Conservation (phyloP, 2,113 vertebrate species). For the Benitochromis conjunctus region DNA sequence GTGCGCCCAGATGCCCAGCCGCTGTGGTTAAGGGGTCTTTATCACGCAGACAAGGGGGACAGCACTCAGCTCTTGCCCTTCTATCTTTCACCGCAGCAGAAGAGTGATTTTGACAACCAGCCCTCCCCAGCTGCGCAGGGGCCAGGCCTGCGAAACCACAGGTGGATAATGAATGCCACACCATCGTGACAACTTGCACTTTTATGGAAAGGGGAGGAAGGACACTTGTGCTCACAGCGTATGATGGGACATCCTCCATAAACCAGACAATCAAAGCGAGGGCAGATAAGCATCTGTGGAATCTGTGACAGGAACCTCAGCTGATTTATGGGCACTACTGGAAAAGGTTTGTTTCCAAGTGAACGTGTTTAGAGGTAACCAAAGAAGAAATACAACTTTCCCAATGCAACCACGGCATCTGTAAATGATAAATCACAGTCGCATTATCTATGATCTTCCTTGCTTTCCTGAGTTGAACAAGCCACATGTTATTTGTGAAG, state of each 20-base stretch:
- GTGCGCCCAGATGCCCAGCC: slow-evolving; percentile 49
- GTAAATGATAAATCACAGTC: slow-evolving; percentile 14
- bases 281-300: slow-evolving; percentile 39
- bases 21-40: slow-evolving; percentile 30
- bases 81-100: slow-evolving; percentile 8
- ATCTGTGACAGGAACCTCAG: slow-evolving; percentile 13
- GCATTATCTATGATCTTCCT: slow-evolving; percentile 2
- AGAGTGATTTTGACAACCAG: slow-evolving; percentile 38
- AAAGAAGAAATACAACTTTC: slow-evolving; percentile 9
- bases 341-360: slow-evolving; percentile 31
- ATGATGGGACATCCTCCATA: slow-evolving; percentile 48
- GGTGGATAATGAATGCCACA: slow-evolving; percentile 58
- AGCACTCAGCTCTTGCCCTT: slow-evolving; percentile 19
- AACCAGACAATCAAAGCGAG: slow-evolving; percentile 60
- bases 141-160: slow-evolving; percentile 38
- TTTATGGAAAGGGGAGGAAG: slow-evolving; percentile 57
- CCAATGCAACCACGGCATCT: slow-evolving; percentile 41
- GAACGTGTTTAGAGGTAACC: neutral
- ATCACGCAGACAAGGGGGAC: slow-evolving; percentile 27
- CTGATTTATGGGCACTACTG: slow-evolving; percentile 43
- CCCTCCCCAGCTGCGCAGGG: slow-evolving; percentile 35
- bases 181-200: slow-evolving; percentile 65
- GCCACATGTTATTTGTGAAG: slow-evolving; percentile 16
- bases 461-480: neutral
- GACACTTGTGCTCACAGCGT: slow-evolving; percentile 23